Evolutionary conservation across 2,113 vertebrate species (phyloP).

Genomic region (Thryonomys swinderianus): DNA sequence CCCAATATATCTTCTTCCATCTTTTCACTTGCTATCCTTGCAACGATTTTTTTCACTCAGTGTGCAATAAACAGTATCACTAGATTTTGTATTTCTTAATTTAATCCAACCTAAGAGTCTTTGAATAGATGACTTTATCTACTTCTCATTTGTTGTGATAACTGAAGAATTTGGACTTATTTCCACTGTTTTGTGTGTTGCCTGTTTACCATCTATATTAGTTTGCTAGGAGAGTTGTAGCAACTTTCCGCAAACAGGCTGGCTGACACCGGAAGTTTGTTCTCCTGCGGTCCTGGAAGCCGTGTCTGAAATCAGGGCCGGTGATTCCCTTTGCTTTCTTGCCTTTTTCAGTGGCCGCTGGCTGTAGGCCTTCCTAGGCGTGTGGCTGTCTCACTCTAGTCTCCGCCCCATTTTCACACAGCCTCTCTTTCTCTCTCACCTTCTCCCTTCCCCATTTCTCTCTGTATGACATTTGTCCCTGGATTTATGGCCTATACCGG

Average conservation of each 20-base stretch:
- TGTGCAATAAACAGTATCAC: background rate
- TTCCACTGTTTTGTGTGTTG: background rate
- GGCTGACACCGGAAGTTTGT: background rate
- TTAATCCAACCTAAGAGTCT: background rate
- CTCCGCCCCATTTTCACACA: background rate
- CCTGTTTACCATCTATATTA: background rate
- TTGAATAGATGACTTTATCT: background rate
- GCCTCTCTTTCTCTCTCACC: background rate
- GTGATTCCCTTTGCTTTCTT: background rate
- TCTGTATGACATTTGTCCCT: background rate
- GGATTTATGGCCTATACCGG: background rate
- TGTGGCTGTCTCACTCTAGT: background rate
- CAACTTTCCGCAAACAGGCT: background rate
- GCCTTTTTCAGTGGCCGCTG: background rate
- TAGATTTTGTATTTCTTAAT: conserved; percentile 3
- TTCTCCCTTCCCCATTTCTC: background rate
- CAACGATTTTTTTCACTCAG: background rate
- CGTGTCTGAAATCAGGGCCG: background rate
- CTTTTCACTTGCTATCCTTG: background rate
- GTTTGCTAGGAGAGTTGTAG: background rate
- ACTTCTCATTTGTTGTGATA: background rate
- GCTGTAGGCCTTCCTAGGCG: background rate
- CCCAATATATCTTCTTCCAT: background rate
- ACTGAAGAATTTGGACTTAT: background rate
- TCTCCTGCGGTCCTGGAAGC: background rate